Conservation (phyloP, 2,888 invertebrate genomes). For the Apamea anceps region DNA sequence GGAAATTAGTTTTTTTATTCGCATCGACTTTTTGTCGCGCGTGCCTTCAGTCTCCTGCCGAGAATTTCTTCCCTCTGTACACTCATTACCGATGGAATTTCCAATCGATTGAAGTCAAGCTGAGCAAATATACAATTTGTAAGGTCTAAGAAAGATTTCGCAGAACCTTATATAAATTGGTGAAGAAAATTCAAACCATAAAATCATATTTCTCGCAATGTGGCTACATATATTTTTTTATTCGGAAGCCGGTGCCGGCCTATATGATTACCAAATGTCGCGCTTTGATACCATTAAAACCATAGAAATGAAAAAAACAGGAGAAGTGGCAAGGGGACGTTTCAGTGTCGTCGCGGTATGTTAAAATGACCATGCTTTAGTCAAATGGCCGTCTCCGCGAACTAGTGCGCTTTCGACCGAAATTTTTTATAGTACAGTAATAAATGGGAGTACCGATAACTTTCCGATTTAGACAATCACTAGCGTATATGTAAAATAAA, state of each 20-base stretch:
- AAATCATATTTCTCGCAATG: constrained; percentile 29
- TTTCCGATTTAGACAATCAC: too few species aligned
- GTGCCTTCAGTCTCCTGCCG: constrained; percentile 64
- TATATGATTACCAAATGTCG: too few species aligned
- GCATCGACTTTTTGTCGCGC: constrained; percentile 65
- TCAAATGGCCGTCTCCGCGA: too few species aligned
- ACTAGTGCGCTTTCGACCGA: too few species aligned
- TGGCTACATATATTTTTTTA: constrained; percentile 24
- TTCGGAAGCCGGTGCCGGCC: neutral
- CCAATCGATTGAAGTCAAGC: constrained; percentile 76
- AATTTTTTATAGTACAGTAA: too few species aligned
- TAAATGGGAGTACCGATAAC: too few species aligned
- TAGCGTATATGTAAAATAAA: too few species aligned
- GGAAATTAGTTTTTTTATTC: constrained; percentile 71
- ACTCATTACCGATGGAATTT: constrained; percentile 75
- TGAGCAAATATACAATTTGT: constrained; percentile 72
- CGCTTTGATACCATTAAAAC: too few species aligned
- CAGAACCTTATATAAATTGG: constrained; percentile 60
- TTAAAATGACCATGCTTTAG: too few species aligned
- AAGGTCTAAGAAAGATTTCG: constrained; percentile 59
- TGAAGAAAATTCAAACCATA: constrained; percentile 28
- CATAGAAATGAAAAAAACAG: too few species aligned
- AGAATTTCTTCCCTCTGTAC: constrained; percentile 64
- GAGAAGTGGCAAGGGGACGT: too few species aligned
- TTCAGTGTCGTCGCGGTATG: too few species aligned